A percentile compares a stretch with the other conserved stretches of the same genome.
Evolutionary conservation across 1,140 invertebrate species (phyloP).

Genomic region (Epicauta chinensis): DNA sequence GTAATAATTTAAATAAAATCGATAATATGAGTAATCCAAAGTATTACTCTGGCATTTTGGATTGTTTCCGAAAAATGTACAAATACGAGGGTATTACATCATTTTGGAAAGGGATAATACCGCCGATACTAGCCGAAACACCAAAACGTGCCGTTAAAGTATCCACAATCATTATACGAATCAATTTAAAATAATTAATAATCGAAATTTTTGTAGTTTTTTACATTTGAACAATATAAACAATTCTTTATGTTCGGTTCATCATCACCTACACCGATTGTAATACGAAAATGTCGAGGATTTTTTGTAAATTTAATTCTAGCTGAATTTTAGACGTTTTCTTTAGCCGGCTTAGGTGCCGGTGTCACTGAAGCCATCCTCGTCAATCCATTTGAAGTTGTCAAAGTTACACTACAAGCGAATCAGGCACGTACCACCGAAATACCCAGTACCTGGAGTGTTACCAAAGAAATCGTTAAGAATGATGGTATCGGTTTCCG

Average conservation of each 20-base stretch:
- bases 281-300: conserved; percentile 38
- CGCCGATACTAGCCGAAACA: conserved; percentile 89
- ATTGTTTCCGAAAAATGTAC: conserved; percentile 87
- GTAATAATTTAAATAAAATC: conserved; percentile 24
- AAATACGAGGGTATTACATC: conserved; percentile 71
- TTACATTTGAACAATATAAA: conserved; percentile 91
- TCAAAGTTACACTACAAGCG: conserved; percentile 81
- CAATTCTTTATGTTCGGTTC: conserved; percentile 72
- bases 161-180: conserved; percentile 12
- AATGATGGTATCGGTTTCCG: conserved; percentile 67
- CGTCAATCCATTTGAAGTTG: conserved; percentile 92
- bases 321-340: conserved; percentile 63
- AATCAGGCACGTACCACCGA: conserved; percentile 51
- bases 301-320: not conserved
- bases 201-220: conserved; percentile 56
- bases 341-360: conserved; percentile 76
- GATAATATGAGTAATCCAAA: conserved; percentile 43
- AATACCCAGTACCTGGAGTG: conserved; percentile 66
- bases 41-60: conserved; percentile 71
- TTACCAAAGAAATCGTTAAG: conserved; percentile 71
- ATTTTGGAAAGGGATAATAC: conserved; percentile 89
- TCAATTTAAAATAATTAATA: too few species aligned
- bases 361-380: conserved; percentile 84
- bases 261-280: conserved; percentile 62
- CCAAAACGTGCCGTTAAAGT: conserved; percentile 88